Evolutionary conservation across 2,113 vertebrate species (phyloP), one percentile per base, ranked within the genome.

Genomic region (Butorides virescens): DNA sequence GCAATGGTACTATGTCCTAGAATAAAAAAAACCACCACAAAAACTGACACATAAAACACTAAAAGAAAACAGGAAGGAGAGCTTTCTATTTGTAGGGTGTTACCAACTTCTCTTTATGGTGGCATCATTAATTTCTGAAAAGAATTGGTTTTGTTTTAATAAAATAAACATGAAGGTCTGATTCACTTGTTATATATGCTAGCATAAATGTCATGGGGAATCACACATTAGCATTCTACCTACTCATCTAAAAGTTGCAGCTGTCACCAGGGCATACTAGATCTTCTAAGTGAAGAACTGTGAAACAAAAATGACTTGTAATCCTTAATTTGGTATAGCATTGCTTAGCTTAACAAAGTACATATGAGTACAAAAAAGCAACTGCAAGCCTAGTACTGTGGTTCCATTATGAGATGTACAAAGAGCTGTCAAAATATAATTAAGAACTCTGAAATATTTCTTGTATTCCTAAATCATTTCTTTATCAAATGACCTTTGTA

Each of bases 361-460:
- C 92, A 91, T 76, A 62, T 55, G 88, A 90, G 76, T 95, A 77
- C 73, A 91, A 59, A 52, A 90, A 88, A 78, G 71, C 93, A 97
- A 91, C 72, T 93, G 61, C 58, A 65, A 59, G 20, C 15, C 37
- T 74, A 58, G 44, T 82, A 14, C 11, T 82, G 75, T 42, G 53
- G 30, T 90, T 96, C 34, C 68, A 55, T 76, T 94, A 86, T 80
- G 63, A 81, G 34, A 71, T 91, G 49, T 96, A 86, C 86, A 92
- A 92, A 95, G 76, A 61, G 29, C 68, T 71, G 82, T 97, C 96
- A 94, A 96, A 95, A 95, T 93, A 67, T 71, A 94, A 66, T 86
- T 56, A 94, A 93, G 67, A 79, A 61, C 84, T 49, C 44, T 62
- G 67, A 94, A 92, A 26, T 72, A 73, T 32, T 66, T 93, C 10